Evolutionary conservation across 2,797 vertebrate genomes (phyloP), one percentile per base, ranked within the genome.

Genomic region (Anas capensis): DNA sequence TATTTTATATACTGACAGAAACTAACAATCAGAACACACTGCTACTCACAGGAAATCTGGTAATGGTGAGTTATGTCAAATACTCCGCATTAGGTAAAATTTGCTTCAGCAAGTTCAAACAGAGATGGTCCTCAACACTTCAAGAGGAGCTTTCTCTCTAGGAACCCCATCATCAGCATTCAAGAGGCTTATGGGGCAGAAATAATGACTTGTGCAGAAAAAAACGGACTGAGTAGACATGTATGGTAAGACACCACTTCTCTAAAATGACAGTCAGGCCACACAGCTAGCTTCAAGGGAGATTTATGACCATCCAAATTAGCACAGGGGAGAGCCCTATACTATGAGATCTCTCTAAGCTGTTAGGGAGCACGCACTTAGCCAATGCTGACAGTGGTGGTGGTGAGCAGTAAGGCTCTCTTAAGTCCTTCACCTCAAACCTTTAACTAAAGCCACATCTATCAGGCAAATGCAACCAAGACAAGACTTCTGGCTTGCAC

Each of bases 1-100:
- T 24, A 46, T 46, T 86, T 65, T n/a, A 42, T 20, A 18, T 16
- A 87, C 51, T 44, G 38, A 51, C 10, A 86, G 57, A 86, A 64
- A 51, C 16, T 8, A 56, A 44, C 7, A 34, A 44, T 38, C 26
- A 73, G 54, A 72, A 40, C 34, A 33, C 14, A 17, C 20, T 62
- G 20, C 11, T 23, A 20, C 24, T 48, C 56, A 53, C 80, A 80
- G 34, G 27, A 31, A 21, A 53, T 19, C n/a, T 44, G 20, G 17
- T 51, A 91, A 61, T 10, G 33, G 44, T 2, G 0, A 57, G 27
- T 51, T 34, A 48, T 11, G 23, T 48, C 31, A 51, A 57, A 40
- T 8, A 29, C 21, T 58, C 38, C 19, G 51, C 29, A 40, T 4
- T 27, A 0, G 0, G 23, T 24, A 16, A 57, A 20, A 24, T 5